These are phyloP conservation scores for Thereuonema tuberculata DNA, from an alignment of 1,140 invertebrate genomes.

Conservation along the genomic window DNA sequence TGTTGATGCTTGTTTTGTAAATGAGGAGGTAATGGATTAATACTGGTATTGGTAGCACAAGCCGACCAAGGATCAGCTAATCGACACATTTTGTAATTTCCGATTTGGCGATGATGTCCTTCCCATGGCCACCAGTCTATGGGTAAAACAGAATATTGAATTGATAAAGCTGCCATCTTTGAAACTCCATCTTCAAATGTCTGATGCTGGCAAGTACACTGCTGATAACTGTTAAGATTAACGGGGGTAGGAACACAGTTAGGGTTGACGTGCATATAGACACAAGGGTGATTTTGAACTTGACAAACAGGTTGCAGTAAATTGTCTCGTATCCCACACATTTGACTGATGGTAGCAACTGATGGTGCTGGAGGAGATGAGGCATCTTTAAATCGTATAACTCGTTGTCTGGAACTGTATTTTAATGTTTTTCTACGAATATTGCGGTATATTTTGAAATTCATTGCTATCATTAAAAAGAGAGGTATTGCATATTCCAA, in stretches of 20 bases:
- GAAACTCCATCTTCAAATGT: background rate
- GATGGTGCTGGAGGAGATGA: background rate
- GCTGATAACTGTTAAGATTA: background rate
- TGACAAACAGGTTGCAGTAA: background rate
- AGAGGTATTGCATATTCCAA: background rate
- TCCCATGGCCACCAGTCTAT: conserved; percentile 3
- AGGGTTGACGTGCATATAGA: background rate
- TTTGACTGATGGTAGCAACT: background rate
- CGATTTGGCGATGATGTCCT: background rate
- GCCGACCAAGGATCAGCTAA: background rate
- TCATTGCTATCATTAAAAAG: background rate
- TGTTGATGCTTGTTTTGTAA: no score
- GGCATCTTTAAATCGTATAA: background rate
- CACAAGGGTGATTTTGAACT: background rate
- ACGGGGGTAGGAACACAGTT: no score
- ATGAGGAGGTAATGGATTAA: no score
- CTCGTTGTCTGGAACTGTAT: background rate
- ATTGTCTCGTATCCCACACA: background rate
- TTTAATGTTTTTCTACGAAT: conserved; percentile 1
- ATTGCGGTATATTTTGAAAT: background rate
- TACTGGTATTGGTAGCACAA: no score
- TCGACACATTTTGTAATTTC: background rate
- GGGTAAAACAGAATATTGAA: background rate
- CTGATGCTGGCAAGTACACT: background rate
- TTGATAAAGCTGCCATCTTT: background rate